Percentiles rank a stretch among this genome's conserved stretches.
These are phyloP conservation scores for Digitonthophagus gazella DNA, from an alignment of 2,888 invertebrate genomes.

Conservation along the genomic window DNA sequence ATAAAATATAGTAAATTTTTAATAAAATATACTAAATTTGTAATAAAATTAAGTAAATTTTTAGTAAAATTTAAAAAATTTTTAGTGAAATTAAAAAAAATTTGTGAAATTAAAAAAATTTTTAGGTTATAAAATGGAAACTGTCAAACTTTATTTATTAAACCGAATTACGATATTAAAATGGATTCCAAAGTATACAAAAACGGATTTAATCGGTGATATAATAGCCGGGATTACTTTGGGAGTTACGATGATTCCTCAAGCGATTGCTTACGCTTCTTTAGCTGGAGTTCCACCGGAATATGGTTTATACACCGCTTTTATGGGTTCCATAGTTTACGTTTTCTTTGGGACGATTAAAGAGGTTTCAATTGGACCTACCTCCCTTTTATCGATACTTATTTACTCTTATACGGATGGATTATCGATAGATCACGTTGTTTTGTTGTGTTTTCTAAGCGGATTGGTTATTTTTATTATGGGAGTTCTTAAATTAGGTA, in stretches of 20 bases:
- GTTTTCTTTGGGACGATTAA: slow-evolving; percentile 82
- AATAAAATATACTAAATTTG: too few species aligned
- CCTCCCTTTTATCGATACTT: slow-evolving; percentile 87
- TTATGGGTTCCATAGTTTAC: slow-evolving; percentile 86
- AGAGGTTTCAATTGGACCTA: slow-evolving; percentile 89
- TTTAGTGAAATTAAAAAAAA: too few species aligned
- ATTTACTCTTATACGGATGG: slow-evolving; percentile 71
- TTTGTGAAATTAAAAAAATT: too few species aligned
- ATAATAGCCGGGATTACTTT: slow-evolving; percentile 85
- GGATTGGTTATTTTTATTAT: slow-evolving; percentile 76
- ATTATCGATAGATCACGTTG: slow-evolving; percentile 68
- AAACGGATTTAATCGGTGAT: slow-evolving; percentile 71
- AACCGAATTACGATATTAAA: slow-evolving; percentile 46
- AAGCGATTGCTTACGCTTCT: slow-evolving; percentile 88
- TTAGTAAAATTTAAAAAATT: too few species aligned
- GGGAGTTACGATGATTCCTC: slow-evolving; percentile 89
- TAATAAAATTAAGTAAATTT: too few species aligned
- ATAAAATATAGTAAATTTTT: too few species aligned
- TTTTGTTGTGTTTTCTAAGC: slow-evolving; percentile 73
- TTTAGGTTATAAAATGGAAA: too few species aligned
- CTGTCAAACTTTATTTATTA: not conserved
- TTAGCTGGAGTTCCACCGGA: slow-evolving; percentile 82
- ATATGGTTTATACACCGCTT: slow-evolving; percentile 91
- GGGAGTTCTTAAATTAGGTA: slow-evolving; percentile 80
- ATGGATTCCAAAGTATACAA: slow-evolving; percentile 71